These are phyloP conservation scores for Rhagonycha lutea DNA, from an alignment of 2,888 invertebrate species.

Conservation along the genomic window DNA sequence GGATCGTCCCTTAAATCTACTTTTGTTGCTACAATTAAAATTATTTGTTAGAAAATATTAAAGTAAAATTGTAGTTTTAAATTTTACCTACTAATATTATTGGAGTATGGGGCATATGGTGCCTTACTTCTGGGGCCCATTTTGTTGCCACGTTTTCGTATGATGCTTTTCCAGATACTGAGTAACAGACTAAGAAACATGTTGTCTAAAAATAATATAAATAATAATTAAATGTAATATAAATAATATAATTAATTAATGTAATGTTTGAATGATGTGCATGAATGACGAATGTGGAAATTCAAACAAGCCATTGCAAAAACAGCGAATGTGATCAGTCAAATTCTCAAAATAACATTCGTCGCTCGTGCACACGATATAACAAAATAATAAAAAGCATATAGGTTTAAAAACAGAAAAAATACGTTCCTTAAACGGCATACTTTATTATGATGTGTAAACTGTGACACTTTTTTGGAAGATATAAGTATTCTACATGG, in stretches of 20 bases:
- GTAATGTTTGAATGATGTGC: background rate
- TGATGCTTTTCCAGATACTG: slow-evolving; percentile 80
- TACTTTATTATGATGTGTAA: too few relatives aligned
- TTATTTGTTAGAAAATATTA: background rate
- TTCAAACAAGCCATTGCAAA: background rate
- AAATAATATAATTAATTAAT: too few relatives aligned
- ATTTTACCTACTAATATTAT: slow-evolving; percentile 82
- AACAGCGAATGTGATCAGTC: background rate
- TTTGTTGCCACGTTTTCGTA: slow-evolving; percentile 84
- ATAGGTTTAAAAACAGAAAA: too few relatives aligned
- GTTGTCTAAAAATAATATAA: slow-evolving; percentile 70
- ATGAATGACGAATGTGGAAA: background rate
- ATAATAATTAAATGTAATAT: background rate
- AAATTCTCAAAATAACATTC: too few relatives aligned
- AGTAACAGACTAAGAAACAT: slow-evolving; percentile 88
- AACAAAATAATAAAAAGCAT: too few relatives aligned
- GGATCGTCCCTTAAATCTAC: slow-evolving; percentile 69
- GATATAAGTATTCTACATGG: too few relatives aligned
- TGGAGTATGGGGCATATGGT: slow-evolving; percentile 79
- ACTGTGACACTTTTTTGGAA: too few relatives aligned
- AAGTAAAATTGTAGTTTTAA: background rate
- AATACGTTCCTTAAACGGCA: too few relatives aligned
- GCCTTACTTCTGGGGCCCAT: slow-evolving; percentile 90
- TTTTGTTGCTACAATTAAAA: slow-evolving; percentile 71
- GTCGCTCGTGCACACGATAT: too few relatives aligned